These are phyloP conservation scores for Ormyrus rosae DNA, from an alignment of 2,888 invertebrate genomes.

Conservation along the genomic window DNA sequence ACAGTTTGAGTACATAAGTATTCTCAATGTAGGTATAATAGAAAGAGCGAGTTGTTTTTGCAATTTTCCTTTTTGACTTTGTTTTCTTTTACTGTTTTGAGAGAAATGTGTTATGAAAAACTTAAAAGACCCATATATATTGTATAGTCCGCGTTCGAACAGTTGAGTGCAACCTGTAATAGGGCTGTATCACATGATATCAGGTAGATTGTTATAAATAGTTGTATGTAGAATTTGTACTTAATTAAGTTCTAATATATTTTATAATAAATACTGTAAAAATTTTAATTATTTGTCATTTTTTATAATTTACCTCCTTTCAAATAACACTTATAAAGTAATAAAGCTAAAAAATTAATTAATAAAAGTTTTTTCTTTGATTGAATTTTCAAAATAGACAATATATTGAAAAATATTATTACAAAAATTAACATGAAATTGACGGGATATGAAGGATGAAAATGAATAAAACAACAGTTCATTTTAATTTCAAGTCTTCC, in stretches of 20 bases:
- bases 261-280: conserved; percentile 70
- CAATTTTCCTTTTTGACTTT: conserved; percentile 21
- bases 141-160: conserved; percentile 32
- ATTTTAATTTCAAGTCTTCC: conserved; percentile 67
- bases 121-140: conserved; percentile 20
- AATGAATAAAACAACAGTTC: conserved; percentile 9
- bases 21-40: conserved; percentile 36
- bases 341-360: background rate
- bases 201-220: conserved; percentile 57
- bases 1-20: conserved; percentile 41
- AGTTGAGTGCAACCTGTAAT: conserved; percentile 35
- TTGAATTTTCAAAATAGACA: background rate
- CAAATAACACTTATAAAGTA: background rate
- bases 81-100: conserved; percentile 40
- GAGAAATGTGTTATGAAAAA: conserved; percentile 22
- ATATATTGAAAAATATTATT: no score
- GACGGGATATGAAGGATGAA: background rate
- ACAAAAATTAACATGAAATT: no score
- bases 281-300: conserved; percentile 29
- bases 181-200: conserved; percentile 37
- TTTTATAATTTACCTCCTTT: background rate
- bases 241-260: conserved; percentile 73
- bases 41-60: conserved; percentile 26
- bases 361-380: background rate
- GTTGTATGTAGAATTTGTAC: conserved; percentile 72